Evolutionary conservation across 2,797 vertebrate species (phyloP).

Genomic region (Crenuchus spilurus): DNA sequence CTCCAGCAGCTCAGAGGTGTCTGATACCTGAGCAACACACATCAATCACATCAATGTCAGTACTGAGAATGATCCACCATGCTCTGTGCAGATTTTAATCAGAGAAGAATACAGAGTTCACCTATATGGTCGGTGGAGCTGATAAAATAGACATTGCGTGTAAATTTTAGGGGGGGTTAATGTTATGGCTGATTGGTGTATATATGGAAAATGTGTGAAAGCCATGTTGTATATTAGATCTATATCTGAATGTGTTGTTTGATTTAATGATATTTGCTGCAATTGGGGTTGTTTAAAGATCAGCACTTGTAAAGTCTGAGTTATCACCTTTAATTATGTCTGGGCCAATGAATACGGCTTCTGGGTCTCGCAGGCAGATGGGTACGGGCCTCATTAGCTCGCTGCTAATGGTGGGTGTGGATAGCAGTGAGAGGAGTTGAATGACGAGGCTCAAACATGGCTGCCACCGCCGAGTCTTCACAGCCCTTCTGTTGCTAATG

Average conservation of each 20-base stretch:
- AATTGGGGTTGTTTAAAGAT: background rate
- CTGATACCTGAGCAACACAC: too few relatives aligned
- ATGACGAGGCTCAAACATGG: slow-evolving; percentile 27
- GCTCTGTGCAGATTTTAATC: too few relatives aligned
- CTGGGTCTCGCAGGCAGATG: slow-evolving; percentile 40
- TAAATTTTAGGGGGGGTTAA: too few relatives aligned
- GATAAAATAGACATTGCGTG: too few relatives aligned
- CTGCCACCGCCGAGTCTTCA: slow-evolving; percentile 1
- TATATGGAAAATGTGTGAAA: background rate
- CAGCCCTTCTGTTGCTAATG: slow-evolving; percentile 50
- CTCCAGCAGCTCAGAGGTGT: too few relatives aligned
- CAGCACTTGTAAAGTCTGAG: background rate
- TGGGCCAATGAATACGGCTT: slow-evolving; percentile 24
- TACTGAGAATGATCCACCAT: too few relatives aligned
- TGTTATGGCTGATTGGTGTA: too few relatives aligned
- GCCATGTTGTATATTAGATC: background rate
- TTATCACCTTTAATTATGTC: slow-evolving; percentile 28
- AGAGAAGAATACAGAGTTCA: too few relatives aligned
- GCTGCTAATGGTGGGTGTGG: slow-evolving; percentile 9
- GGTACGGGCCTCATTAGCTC: slow-evolving; percentile 38
- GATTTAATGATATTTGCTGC: too few relatives aligned
- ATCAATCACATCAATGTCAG: too few relatives aligned
- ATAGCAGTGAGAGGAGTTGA: slow-evolving; percentile 26
- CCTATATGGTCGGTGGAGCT: too few relatives aligned
- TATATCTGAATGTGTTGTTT: background rate